Conservation (phyloP, 2,797 vertebrate species). For the Alcedo atthis region DNA sequence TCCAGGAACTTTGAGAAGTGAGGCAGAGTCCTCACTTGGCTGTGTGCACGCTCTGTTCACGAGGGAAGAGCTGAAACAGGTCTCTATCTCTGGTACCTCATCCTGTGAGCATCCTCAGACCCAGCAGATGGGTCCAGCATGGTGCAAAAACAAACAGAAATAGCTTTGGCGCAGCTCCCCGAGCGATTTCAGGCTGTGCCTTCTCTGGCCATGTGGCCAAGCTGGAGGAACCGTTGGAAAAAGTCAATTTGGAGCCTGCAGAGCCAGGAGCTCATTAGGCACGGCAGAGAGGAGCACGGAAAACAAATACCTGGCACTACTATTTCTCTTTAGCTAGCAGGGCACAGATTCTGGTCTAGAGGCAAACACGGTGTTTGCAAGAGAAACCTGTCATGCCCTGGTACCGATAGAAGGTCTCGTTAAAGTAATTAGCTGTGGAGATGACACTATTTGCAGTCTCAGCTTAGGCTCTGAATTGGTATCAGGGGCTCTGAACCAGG, state of each 20-base stretch:
- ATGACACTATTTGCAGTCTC: neutral
- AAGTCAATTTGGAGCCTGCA: neutral
- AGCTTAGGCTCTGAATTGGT: neutral
- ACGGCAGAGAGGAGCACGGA: neutral
- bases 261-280: constrained; percentile 17
- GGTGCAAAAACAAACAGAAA: neutral
- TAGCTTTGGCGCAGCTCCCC: neutral
- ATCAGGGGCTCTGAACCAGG: neutral
- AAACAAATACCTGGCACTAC: neutral
- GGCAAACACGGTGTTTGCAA: neutral
- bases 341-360: neutral
- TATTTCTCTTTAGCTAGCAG: neutral
- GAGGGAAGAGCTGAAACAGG: neutral
- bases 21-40: neutral
- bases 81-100: neutral
- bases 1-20: neutral
- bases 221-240: neutral
- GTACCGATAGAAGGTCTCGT: neutral
- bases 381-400: neutral
- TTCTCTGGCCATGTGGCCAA: neutral
- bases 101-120: neutral
- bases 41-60: neutral
- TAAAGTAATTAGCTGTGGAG: neutral
- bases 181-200: neutral
- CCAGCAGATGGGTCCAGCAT: neutral